Evolutionary conservation across 2,113 vertebrate genomes (phyloP).

Genomic region (Glaucidium brasilianum): DNA sequence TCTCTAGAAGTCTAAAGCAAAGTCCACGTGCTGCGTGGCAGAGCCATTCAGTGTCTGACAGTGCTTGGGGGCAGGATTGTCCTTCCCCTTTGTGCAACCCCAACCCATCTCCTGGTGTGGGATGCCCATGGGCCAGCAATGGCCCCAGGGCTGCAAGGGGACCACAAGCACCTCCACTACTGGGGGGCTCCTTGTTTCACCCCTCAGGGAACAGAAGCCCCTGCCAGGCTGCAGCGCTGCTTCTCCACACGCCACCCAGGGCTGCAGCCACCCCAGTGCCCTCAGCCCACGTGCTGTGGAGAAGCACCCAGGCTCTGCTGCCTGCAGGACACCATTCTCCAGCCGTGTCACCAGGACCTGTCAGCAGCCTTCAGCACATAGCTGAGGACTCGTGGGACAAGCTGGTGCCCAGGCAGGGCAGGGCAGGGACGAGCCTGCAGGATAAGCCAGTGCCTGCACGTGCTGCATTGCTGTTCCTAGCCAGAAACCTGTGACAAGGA

Average conservation of each 20-base stretch:
- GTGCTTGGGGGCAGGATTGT: not conserved
- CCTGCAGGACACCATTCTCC: not conserved
- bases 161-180: not conserved
- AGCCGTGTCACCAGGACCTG: not conserved
- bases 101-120: not conserved
- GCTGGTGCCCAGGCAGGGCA: not conserved
- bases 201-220: not conserved
- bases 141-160: not conserved
- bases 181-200: not conserved
- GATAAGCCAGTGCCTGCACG: rapidly evolving
- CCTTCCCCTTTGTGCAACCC: not conserved
- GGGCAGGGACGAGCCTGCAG: not conserved
- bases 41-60: not conserved
- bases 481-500: not conserved
- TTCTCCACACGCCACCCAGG: not conserved
- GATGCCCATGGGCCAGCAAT: not conserved
- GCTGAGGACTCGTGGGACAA: not conserved
- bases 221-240: rapidly evolving
- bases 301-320: not conserved
- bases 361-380: not conserved
- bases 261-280: not conserved
- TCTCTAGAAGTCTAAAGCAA: not conserved
- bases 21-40: rapidly evolving
- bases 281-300: rapidly evolving
- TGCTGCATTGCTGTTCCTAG: rapidly evolving